Evolutionary conservation across 2,888 invertebrate genomes (phyloP), one percentile per base, ranked within the genome.

Genomic region (Eupithecia vulgata): DNA sequence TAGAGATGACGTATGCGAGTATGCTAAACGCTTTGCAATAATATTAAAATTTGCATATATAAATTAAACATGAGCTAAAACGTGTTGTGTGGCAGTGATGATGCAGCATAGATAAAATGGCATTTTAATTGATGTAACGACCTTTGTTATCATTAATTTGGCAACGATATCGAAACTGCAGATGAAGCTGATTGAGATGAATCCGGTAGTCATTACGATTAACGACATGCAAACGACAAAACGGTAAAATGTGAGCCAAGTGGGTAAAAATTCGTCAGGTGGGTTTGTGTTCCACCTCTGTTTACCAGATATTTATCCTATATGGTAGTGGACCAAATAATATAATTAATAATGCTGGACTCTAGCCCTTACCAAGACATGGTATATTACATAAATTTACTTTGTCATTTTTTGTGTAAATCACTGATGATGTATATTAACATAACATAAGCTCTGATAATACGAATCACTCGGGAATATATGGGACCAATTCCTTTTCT

Each of bases 131-230:
- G 25, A 57, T 57, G 48, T 40, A 34, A 42, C 40, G 64, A 40
- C 68, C 68, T 68, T 68, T 35, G 13, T 10, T 13, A 35, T 68
- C 3, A 52, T 57, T 72, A 57, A 64, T 65, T 72, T 72, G 72
- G 68, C 72, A 72, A 42, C 57, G 40, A 30, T 57, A 42, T 30
- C 4, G 15, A 61, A 61, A 40, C 48, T 40, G 48, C 68, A 34
- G 15, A 30, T 34, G 15, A 34, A 17, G 34, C 61, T 34, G 61
- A 61, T 61, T 61, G 61, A 34, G 15, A 17, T 34, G 61, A 61
- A 61, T 34, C 61, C 61, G 61, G 61, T 34, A 61, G 61, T 61
- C 61, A 34, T 30, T 61, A 57, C 61, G 17, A 61, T 61, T 61
- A 61, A 57, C 25, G 25, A 57, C 57, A 57, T 12, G 25, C 57